Evolutionary conservation across 1,140 invertebrate species (phyloP).

Genomic region (Pristionchus pacificus): DNA sequence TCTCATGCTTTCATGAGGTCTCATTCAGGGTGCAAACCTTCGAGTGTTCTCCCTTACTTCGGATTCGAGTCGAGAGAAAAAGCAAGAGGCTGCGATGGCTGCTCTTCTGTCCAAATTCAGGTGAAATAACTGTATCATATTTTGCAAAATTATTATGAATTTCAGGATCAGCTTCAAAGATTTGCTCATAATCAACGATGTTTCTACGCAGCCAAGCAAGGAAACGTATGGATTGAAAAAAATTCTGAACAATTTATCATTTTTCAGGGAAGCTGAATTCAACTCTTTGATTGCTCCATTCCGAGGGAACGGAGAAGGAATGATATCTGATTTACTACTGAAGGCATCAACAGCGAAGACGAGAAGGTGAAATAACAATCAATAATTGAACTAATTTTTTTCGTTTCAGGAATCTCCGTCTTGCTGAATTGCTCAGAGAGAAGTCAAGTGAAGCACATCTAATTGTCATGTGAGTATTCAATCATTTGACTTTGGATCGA

Average conservation of each 20-base stretch:
- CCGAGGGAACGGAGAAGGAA: background rate
- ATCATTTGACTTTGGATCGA: too few relatives aligned
- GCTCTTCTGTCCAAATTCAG: conserved; percentile 83
- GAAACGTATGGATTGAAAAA: conserved; percentile 56
- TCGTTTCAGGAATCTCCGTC: conserved; percentile 42
- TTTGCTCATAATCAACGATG: conserved; percentile 78
- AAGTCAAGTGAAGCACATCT: conserved; percentile 50
- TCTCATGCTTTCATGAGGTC: background rate
- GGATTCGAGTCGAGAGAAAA: conserved; percentile 78
- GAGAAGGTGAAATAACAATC: background rate
- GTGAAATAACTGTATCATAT: too few relatives aligned
- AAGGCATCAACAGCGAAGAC: background rate
- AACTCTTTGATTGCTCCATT: background rate
- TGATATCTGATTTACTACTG: background rate
- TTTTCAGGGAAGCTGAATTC: background rate
- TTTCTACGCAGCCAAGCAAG: conserved; percentile 63
- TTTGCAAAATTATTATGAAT: background rate
- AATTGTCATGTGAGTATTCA: conserved; percentile 50
- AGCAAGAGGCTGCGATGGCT: conserved; percentile 88
- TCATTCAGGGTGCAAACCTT: conserved; percentile 72
- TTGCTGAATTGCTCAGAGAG: conserved; percentile 45
- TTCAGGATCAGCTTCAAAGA: conserved; percentile 86
- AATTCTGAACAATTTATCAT: background rate
- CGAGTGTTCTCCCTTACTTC: conserved; percentile 88
- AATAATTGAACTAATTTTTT: background rate